Evolutionary conservation across 1,140 invertebrate genomes (phyloP).

Genomic region (Aphis craccivora): DNA sequence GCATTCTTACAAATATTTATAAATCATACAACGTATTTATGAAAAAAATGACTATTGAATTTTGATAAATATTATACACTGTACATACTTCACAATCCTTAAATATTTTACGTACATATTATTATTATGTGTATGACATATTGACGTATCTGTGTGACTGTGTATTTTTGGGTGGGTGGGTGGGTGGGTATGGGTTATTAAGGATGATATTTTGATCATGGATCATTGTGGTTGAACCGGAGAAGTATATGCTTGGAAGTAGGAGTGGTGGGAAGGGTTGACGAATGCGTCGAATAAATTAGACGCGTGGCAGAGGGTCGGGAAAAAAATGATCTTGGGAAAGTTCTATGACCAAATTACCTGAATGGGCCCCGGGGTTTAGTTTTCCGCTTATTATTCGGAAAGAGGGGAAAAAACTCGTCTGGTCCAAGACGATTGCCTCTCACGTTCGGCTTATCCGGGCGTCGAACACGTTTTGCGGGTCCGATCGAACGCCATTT

Average conservation of each 20-base stretch:
- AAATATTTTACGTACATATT: too few relatives aligned
- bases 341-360: conserved; percentile 50
- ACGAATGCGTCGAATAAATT: conserved; percentile 52
- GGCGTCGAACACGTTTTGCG: conserved; percentile 38
- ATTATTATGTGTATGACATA: too few relatives aligned
- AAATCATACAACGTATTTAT: background rate
- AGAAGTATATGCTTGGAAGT: background rate
- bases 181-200: conserved; percentile 4
- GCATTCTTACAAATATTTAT: background rate
- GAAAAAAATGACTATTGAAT: background rate
- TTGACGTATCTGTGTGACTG: too few relatives aligned
- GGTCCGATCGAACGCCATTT: conserved; percentile 52
- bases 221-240: background rate
- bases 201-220: background rate
- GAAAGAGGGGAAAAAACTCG: background rate
- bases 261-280: background rate
- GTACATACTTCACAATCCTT: too few relatives aligned
- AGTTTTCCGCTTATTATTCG: conserved; percentile 33
- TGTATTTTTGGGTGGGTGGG: background rate
- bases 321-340: conserved; percentile 50
- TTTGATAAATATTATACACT: background rate
- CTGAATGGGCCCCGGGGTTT: conserved; percentile 30
- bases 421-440: conserved; percentile 37
- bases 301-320: background rate
- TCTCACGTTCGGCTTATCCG: conserved; percentile 52